Conservation (phyloP, 2,888 invertebrate species). For the Nemotelus pantherinus region DNA sequence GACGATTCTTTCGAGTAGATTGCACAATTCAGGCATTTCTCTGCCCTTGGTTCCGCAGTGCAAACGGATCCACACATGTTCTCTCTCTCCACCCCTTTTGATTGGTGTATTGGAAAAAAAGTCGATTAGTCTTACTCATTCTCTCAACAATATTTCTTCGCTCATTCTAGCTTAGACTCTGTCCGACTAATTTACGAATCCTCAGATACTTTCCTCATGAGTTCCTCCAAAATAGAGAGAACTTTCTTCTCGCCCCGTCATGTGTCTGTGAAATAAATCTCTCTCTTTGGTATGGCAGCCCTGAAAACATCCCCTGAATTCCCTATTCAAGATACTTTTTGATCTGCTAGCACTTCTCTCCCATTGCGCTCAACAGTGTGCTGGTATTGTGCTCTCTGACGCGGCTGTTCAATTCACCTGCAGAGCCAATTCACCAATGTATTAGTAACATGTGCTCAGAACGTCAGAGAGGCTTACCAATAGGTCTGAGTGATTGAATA, state of each 20-base stretch:
- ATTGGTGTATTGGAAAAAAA: conserved; percentile 32
- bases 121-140: conserved; percentile 24
- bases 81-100: conserved; percentile 40
- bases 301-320: not conserved
- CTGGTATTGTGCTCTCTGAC: too few species aligned
- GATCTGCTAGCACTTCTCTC: not conserved
- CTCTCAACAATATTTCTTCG: conserved; percentile 6
- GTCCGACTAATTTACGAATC: too few species aligned
- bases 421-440: not conserved
- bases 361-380: too few species aligned
- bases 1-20: too few species aligned
- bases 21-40: conserved; percentile 14
- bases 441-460: conserved; percentile 32
- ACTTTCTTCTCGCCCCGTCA: too few species aligned
- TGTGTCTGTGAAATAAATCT: too few species aligned
- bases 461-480: conserved; percentile 36
- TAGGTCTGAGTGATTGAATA: conserved; percentile 43
- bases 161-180: not conserved
- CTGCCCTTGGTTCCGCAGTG: not conserved
- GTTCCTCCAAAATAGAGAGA: too few species aligned
- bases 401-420: not conserved
- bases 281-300: too few species aligned
- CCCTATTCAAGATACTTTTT: not conserved
- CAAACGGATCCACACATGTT: not conserved
- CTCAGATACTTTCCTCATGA: too few species aligned